Percentiles rank a stretch among this genome's conserved stretches.
Conservation (phyloP, 2,113 vertebrate genomes). For the Nanorana parkeri region DNA sequence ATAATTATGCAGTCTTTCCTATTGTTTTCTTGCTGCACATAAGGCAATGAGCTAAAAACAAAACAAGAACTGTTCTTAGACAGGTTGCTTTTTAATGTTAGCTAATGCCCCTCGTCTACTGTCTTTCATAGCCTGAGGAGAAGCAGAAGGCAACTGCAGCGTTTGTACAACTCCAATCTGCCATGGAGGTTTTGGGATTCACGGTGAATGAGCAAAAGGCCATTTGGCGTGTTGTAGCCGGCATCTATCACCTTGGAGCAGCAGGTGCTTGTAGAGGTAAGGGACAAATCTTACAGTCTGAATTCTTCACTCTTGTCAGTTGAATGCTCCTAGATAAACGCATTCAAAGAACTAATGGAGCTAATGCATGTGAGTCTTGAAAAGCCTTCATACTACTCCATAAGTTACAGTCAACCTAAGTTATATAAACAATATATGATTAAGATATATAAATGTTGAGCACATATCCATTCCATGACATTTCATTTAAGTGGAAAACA, state of each 20-base stretch:
- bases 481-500: too few species aligned
- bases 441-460: too few species aligned
- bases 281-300: not conserved
- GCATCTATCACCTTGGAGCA: slow-evolving; percentile 89
- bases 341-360: not conserved
- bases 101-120: slow-evolving; percentile 1
- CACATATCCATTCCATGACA: too few species aligned
- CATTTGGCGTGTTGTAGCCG: slow-evolving; percentile 87
- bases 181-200: slow-evolving; percentile 87
- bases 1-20: not conserved
- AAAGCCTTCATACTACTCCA: not conserved
- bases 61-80: not conserved
- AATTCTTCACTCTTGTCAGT: slow-evolving; percentile 8
- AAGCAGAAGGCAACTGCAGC: slow-evolving; percentile 81
- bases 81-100: not conserved
- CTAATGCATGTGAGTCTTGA: not conserved
- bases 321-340: slow-evolving; percentile 23
- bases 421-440: too few species aligned
- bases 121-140: slow-evolving; percentile 82
- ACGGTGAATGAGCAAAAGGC: slow-evolving; percentile 78
- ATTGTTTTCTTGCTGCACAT: not conserved
- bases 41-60: not conserved
- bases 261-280: slow-evolving; percentile 92
- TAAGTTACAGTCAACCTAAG: too few species aligned
- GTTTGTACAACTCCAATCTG: slow-evolving; percentile 82